These are phyloP conservation scores for Ormia ochracea DNA, from an alignment of 2,888 invertebrate genomes.

Conservation along the genomic window DNA sequence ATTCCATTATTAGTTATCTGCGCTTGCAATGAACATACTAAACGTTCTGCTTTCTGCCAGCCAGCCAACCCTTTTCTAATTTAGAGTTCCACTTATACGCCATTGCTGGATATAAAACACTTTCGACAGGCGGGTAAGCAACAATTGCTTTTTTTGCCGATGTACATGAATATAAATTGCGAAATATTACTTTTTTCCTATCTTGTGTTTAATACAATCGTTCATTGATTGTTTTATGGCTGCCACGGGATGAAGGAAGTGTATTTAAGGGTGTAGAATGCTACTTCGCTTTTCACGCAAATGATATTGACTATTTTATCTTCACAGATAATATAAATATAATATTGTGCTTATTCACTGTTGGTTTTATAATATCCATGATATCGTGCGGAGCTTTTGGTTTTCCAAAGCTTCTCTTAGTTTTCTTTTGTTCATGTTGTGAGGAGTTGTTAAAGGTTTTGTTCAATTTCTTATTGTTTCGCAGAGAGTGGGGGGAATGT, in stretches of 20 bases:
- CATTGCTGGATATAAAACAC: neutral
- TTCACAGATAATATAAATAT: neutral
- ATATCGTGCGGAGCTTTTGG: conserved; percentile 5
- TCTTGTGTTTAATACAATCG: neutral
- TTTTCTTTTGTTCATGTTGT: neutral
- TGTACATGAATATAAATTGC: conserved; percentile 26
- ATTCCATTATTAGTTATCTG: conserved; percentile 3
- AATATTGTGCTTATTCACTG: conserved; percentile 5
- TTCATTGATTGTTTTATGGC: conserved; percentile 40
- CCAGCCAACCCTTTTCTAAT: neutral
- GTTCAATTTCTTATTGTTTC: neutral
- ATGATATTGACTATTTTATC: conserved; percentile 47
- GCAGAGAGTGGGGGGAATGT: neutral
- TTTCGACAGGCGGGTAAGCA: conserved; percentile 25
- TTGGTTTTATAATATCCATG: conserved; percentile 31
- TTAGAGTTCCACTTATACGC: neutral
- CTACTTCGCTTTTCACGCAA: conserved; percentile 19
- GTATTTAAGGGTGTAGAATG: neutral
- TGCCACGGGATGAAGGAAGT: conserved; percentile 18
- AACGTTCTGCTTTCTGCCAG: neutral
- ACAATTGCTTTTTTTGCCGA: conserved; percentile 30
- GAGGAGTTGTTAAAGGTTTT: neutral
- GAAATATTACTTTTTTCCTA: conserved; percentile 8
- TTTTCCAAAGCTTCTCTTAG: neutral
- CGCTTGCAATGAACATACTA: neutral